phyloP scores from a whole-genome alignment of 2,888 invertebrate genomes.

The Gisinianus flammeolus region DNA sequence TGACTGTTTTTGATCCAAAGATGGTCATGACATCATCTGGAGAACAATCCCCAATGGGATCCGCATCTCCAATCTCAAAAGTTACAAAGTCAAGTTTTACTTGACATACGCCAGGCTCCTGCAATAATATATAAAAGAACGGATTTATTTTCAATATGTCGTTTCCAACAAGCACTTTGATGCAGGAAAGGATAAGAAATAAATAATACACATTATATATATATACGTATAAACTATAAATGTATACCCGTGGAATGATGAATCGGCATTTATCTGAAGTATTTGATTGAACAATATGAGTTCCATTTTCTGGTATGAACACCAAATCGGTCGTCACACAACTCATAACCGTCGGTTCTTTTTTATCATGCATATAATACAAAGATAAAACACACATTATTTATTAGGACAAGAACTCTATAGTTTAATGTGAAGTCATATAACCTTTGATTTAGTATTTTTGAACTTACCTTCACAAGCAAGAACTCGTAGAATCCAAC shows the following conservation, averaged over 20 bases:
- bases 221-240: not conserved
- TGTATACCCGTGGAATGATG: conserved; percentile 18
- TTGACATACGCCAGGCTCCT: conserved; percentile 24
- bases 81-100: not conserved
- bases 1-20: conserved; percentile 2
- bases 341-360: not conserved
- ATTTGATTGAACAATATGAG: conserved; percentile 9
- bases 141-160: not conserved
- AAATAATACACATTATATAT: not conserved
- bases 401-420: not conserved
- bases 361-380: not conserved
- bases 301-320: conserved; percentile 19
- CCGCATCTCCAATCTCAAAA: not conserved
- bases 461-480: not conserved
- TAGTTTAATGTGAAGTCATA: not conserved
- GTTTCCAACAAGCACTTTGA: not conserved
- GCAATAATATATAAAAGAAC: not conserved
- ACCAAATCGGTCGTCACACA: conserved; percentile 4
- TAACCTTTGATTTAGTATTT: not conserved
- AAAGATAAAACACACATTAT: not conserved
- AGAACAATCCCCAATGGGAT: conserved; percentile 9
- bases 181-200: not conserved
- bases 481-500: not conserved
- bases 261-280: conserved; percentile 20
- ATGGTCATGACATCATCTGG: not conserved